A percentile compares a stretch with the other conserved stretches of the same genome.
phyloP scores from a whole-genome alignment of 1,140 invertebrate species.

The Panagrolaimus sp. region DNA sequence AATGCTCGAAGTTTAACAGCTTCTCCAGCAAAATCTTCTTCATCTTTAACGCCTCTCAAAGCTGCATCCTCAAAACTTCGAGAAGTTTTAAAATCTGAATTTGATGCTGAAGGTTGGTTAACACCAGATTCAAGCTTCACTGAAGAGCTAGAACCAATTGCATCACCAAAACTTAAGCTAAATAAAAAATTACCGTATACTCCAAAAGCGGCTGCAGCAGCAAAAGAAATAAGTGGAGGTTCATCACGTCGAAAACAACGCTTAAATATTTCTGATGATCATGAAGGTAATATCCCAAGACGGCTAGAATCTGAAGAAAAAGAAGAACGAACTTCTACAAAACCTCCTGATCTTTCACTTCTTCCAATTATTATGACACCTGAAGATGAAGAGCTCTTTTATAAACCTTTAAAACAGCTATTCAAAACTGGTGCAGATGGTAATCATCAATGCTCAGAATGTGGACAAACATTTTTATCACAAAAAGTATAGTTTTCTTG shows the following conservation, averaged over 20 bases:
- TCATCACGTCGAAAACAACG: conserved; percentile 32
- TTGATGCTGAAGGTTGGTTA: conserved; percentile 2
- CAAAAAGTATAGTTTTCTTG: not conserved
- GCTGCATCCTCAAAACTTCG: no score
- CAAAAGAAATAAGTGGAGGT: conserved; percentile 13
- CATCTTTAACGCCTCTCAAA: no score
- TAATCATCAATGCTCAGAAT: conserved; percentile 25
- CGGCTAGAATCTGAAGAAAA: not conserved
- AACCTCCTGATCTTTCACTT: not conserved
- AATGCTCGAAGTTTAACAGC: no score
- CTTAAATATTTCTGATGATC: conserved; percentile 10
- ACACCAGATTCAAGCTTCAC: not conserved
- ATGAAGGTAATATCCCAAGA: not conserved
- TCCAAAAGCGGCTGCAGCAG: not conserved
- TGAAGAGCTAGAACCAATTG: not conserved
- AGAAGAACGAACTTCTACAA: not conserved
- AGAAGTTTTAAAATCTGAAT: no score
- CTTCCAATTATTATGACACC: not conserved
- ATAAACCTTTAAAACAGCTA: not conserved
- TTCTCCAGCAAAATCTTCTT: no score
- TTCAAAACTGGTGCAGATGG: conserved; percentile 15
- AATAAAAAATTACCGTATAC: no score
- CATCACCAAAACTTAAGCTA: not conserved
- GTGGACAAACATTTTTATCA: not conserved
- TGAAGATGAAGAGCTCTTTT: not conserved